Base-by-base conservation (phyloP, 2,113 vertebrate genomes). In the Podiceps cristatus region DNA sequence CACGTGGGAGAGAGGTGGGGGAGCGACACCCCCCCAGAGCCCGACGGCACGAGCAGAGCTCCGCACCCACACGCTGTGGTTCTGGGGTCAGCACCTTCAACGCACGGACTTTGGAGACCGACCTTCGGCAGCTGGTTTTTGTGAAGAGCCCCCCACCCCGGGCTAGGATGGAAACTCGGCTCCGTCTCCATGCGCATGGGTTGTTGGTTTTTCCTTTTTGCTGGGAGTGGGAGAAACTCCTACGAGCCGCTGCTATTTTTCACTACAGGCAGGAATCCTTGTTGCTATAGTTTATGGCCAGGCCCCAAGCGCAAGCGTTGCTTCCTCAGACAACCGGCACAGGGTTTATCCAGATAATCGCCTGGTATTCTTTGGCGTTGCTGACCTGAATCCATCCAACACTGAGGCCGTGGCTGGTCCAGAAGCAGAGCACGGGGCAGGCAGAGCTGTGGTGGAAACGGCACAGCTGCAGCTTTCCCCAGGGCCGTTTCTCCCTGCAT, bases 401-500 rank as follows among this genome's bases (percentile, higher is more conserved):
- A 13, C 47, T 25, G 47, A 33, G n/a, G 14, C 17, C 1, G 0
- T 0, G 28, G 58, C 56, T 75, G 17, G 11, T 76, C 69, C 52
- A 28, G 71, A 66, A n/a, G 28, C 47, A 28, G 24, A 73, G 33
- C 33, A 5, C 1, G 0, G 45, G 18, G 40, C 1, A 19, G 44
- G 9, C 13, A 18, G 40, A 13, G 47, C 60, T 29, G 67, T 1
- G 5, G 89, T 10, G 24, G 47, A 53, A 47, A 13, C 1, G 3
- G 37, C 47, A 13, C 5, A 20, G n/a, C 81, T 28, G 42, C 7
- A 3, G 40, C 49, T 49, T 25, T 73, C 8, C 74, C 37, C 23
- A 18, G 20, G 50, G 44, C 35, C 5, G 0, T 35, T 29, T 31
- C 6, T 3, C 76, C 0, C 0, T 5, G 33, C 33, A 20, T 19